These are phyloP conservation scores for Listrodromus nycthemerus DNA, from an alignment of 2,888 invertebrate genomes.

Conservation along the genomic window DNA sequence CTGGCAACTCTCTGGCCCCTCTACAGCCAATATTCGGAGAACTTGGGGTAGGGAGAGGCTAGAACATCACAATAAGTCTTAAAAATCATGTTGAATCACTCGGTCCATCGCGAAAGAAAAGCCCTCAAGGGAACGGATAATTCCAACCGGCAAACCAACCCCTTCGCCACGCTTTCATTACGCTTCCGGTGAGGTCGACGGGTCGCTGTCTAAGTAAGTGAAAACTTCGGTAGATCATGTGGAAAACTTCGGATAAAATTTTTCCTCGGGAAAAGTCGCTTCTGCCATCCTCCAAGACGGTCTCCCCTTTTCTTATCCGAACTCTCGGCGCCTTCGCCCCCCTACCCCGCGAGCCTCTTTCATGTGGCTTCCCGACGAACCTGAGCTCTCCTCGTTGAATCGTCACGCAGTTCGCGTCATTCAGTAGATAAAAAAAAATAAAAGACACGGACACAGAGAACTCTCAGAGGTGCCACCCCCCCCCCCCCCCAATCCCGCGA, in stretches of 20 bases:
- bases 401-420: conserved; percentile 46
- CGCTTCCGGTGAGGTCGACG: conserved; percentile 27
- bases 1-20: no score
- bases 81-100: not conserved
- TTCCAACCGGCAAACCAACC: conserved; percentile 1
- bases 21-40: no score
- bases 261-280: conserved; percentile 55
- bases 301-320: conserved; percentile 29
- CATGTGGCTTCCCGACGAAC: conserved; percentile 17
- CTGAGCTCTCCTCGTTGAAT: conserved; percentile 20
- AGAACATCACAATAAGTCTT: no score
- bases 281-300: conserved; percentile 11
- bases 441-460: conserved; percentile 35
- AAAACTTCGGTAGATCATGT: conserved; percentile 70
- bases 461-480: conserved; percentile 34
- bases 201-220: conserved; percentile 65
- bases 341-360: conserved; percentile 3
- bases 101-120: not conserved
- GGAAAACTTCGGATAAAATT: conserved; percentile 67
- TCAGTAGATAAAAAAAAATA: conserved; percentile 5
- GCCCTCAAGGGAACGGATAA: not conserved
- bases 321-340: conserved; percentile 14
- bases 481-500: conserved; percentile 12
- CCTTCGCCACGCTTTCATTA: conserved; percentile 61
- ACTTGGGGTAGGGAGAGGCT: no score